These are phyloP conservation scores for Zenarchopterus dispar DNA, from an alignment of 2,797 vertebrate genomes.

Conservation along the genomic window DNA sequence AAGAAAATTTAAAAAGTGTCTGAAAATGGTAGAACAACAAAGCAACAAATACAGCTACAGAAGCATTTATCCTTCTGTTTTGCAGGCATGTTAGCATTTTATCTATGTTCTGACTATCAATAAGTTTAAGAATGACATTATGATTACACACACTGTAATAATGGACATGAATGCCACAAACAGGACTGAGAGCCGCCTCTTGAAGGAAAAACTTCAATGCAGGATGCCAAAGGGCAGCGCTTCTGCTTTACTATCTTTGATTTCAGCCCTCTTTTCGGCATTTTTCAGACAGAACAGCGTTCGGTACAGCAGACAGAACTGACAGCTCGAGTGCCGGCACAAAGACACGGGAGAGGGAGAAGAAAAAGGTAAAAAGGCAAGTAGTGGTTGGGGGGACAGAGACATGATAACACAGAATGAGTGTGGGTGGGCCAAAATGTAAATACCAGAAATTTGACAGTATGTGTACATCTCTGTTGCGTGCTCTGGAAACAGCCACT, in stretches of 20 bases:
- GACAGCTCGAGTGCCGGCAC: slow-evolving; percentile 52
- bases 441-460: slow-evolving; percentile 29
- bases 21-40: no score
- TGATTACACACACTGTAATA: slow-evolving; percentile 21
- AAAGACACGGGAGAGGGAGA: slow-evolving; percentile 25
- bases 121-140: slow-evolving; percentile 16
- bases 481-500: slow-evolving; percentile 20
- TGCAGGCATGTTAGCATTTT: background rate
- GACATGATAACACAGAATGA: slow-evolving; percentile 15
- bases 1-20: no score
- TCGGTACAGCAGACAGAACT: slow-evolving; percentile 58
- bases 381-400: slow-evolving; percentile 24
- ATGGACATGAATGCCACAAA: slow-evolving; percentile 25
- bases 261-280: slow-evolving; percentile 53
- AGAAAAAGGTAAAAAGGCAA: slow-evolving; percentile 35
- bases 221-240: slow-evolving; percentile 19
- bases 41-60: no score
- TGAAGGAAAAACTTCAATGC: slow-evolving; percentile 17
- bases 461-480: slow-evolving; percentile 1
- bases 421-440: slow-evolving; percentile 20
- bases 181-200: slow-evolving; percentile 21
- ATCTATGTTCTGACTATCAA: background rate
- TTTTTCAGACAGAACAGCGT: slow-evolving; percentile 53
- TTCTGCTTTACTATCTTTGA: slow-evolving; percentile 38
- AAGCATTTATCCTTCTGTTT: no score